A percentile compares a stretch with the other conserved stretches of the same genome.
phyloP scores from a whole-genome alignment of 2,113 vertebrate genomes.

The Sialia sialis region DNA sequence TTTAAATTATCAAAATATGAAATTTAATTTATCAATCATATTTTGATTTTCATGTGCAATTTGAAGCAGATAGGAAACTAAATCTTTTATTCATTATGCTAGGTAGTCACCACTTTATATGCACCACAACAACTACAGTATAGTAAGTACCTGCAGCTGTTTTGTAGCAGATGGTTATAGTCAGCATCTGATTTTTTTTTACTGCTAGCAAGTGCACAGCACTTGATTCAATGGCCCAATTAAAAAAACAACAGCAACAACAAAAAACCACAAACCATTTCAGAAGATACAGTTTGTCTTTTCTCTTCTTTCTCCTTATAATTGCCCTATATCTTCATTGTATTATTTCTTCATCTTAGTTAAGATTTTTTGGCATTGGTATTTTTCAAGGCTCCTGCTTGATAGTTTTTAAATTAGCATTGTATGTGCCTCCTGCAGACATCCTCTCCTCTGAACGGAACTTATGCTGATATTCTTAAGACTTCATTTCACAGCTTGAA shows the following conservation, averaged over 20 bases:
- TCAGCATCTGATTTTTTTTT: neutral
- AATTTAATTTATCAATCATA: neutral
- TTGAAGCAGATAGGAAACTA: neutral
- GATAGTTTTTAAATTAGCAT: neutral
- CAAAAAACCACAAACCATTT: neutral
- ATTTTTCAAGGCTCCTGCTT: neutral
- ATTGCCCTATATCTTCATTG: neutral
- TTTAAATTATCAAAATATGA: neutral
- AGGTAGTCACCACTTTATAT: neutral
- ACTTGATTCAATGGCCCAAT: neutral
- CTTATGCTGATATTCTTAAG: neutral
- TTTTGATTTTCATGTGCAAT: neutral
- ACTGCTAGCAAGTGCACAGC: neutral
- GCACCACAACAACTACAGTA: constrained; percentile 10
- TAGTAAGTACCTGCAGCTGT: constrained; percentile 39
- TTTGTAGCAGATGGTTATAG: constrained; percentile 43
- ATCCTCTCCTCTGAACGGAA: neutral
- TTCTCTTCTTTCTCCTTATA: neutral
- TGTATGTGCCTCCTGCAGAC: neutral
- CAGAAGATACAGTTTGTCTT: neutral
- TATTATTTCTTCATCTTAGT: neutral
- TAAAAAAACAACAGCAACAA: neutral
- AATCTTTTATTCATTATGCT: neutral
- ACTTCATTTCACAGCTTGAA: neutral
- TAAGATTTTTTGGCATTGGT: neutral